Base-by-base conservation (phyloP, 2,113 vertebrate genomes). In the Haliaeetus leucogaster region DNA sequence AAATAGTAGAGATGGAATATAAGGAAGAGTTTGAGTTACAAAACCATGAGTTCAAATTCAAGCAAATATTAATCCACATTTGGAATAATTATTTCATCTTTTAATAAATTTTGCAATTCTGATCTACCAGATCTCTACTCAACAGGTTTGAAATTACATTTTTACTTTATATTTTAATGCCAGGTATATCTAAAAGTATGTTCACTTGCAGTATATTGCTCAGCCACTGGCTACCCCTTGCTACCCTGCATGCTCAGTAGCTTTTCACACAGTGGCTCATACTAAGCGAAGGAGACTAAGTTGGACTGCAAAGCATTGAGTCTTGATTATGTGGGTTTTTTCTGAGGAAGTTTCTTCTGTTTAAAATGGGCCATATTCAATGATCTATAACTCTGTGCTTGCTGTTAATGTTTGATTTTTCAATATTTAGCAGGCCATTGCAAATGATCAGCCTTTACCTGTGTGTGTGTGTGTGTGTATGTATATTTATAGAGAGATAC, bases 401-500 rank as follows among this genome's bases (percentile, higher is more conserved):
- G 18, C 40, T 65, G 27, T 42, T 76, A 87, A 45, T 0, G 2
- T 52, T 36, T 86, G 6, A 45, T 40, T 53, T 82, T 43, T 62
- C 23, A 67, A 1, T 56, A 58, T 62, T 88, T 52, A 80, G 42
- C 4, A 1, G 21, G 16, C 3, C 7, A 20, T 34, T 68, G 21
- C 15, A 47, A 84, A 50, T 22, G 5, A 56, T 22, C 21, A 50
- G 13, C n/a, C 17, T 80, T 86, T 62, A 15, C 20, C 8, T 45
- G 8, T 45, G 45, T 27, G 6, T 27, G 5, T 27, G 8, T 47
- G 3, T 34, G 3, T 27, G 4, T 27, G 10, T 50, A 14, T 52
- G 19, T 23, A 30, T 6, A 6, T 74, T 7, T 38, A 18, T 1
- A 47, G 4, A 63, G 19, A 87, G 7, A 21, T 0, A 55, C 1